A percentile compares a stretch with the other conserved stretches of the same genome.
Conservation (phyloP, 2,113 vertebrate species). For the Ornithorhynchus anatinus region DNA sequence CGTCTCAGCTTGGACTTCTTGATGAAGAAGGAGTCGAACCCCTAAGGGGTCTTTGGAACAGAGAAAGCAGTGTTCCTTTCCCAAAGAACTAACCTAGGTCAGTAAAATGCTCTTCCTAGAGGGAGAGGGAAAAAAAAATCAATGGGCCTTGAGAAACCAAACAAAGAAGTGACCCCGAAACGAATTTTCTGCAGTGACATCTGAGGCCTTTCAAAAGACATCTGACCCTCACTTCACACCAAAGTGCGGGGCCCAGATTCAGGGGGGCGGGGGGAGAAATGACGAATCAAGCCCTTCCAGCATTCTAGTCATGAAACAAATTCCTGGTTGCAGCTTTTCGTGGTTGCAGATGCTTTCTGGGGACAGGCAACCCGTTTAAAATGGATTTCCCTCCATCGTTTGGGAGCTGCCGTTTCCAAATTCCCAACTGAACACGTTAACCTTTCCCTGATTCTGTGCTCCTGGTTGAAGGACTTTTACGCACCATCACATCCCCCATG, state of each 20-base stretch:
- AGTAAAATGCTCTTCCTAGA: slow-evolving; percentile 16
- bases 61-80: slow-evolving; percentile 6
- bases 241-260: not conserved
- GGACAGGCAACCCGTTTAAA: slow-evolving; percentile 8
- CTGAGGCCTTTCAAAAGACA: slow-evolving; percentile 19
- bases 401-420: not conserved
- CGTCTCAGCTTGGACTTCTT: slow-evolving; percentile 4
- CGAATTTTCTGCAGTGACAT: slow-evolving; percentile 33
- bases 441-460: not conserved
- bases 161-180: slow-evolving; percentile 36
- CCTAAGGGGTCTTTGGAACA: not conserved
- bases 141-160: slow-evolving; percentile 36
- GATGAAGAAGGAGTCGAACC: not conserved
- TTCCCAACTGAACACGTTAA: not conserved
- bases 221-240: slow-evolving; percentile 6
- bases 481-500: not conserved
- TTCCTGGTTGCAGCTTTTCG: not conserved
- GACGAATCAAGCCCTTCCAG: slow-evolving; percentile 1
- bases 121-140: not conserved
- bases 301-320: not conserved
- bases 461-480: not conserved
- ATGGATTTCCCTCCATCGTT: not conserved
- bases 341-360: not conserved
- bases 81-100: slow-evolving; percentile 15
- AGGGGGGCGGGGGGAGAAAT: slow-evolving; percentile 1